Evolutionary conservation across 2,113 vertebrate genomes (phyloP).

Genomic region (Atlantisia rogersi): DNA sequence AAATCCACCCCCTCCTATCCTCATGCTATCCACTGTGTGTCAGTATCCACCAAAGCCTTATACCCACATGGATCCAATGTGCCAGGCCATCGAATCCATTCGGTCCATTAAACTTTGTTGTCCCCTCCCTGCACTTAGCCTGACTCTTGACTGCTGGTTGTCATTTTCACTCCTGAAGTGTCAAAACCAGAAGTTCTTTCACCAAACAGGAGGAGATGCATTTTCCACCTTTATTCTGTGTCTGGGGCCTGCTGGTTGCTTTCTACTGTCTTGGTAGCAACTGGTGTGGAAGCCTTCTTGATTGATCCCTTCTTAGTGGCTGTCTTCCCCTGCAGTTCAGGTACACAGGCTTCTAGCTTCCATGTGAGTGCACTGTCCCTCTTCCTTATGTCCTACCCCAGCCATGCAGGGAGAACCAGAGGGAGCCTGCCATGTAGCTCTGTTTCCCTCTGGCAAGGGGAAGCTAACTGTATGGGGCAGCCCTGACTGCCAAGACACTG

Average conservation of each 20-base stretch:
- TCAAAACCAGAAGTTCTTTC: neutral
- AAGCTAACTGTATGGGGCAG: neutral
- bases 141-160: neutral
- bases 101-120: neutral
- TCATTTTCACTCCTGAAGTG: too few species aligned
- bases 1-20: neutral
- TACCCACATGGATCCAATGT: neutral
- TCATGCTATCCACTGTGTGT: neutral
- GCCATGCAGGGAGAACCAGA: neutral
- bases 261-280: neutral
- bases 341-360: neutral
- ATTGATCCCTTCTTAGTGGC: neutral
- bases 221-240: neutral
- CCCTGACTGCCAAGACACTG: neutral
- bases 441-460: neutral
- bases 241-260: neutral
- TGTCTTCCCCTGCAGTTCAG: neutral
- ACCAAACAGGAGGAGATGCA: neutral
- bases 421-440: neutral
- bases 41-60: neutral
- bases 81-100: neutral
- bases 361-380: neutral
- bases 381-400: neutral
- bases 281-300: neutral
- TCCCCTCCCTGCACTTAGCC: neutral